Evolutionary conservation across 2,888 invertebrate species (phyloP).

Genomic region (Sarcophaga carnaria): DNA sequence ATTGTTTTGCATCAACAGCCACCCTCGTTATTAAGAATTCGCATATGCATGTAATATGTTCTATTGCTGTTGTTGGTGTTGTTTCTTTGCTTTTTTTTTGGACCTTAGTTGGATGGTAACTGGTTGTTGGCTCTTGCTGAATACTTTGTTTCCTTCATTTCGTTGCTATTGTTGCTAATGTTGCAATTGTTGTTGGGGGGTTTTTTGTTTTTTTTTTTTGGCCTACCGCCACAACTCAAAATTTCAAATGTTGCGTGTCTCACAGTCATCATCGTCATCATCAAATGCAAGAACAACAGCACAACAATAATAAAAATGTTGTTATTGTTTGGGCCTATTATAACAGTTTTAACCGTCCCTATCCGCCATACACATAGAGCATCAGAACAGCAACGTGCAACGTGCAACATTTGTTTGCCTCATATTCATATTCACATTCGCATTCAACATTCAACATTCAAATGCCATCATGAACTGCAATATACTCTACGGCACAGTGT

Average conservation of each 20-base stretch:
- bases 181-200: conserved; percentile 48
- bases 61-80: no score
- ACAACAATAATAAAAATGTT: conserved; percentile 44
- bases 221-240: conserved; percentile 72
- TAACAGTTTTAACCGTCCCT: conserved; percentile 48
- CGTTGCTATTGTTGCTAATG: no score
- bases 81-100: no score
- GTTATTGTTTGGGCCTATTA: conserved; percentile 30
- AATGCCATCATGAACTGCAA: conserved; percentile 39
- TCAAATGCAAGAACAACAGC: conserved; percentile 7
- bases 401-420: conserved; percentile 23
- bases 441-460: conserved; percentile 48
- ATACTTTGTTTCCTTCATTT: no score
- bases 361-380: conserved; percentile 40
- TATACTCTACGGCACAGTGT: neutral
- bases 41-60: no score
- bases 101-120: conserved; percentile 15
- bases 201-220: conserved; percentile 36
- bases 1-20: no score
- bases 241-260: conserved; percentile 81
- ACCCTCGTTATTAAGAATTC: no score
- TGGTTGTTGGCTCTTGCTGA: conserved; percentile 13
- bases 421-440: conserved; percentile 54
- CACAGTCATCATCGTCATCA: conserved; percentile 76
- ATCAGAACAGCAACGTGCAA: neutral